Percentiles rank a stretch among this genome's conserved stretches.
These are phyloP conservation scores for Hymenochirus boettgeri DNA, from an alignment of 2,113 vertebrate genomes.

Conservation along the genomic window DNA sequence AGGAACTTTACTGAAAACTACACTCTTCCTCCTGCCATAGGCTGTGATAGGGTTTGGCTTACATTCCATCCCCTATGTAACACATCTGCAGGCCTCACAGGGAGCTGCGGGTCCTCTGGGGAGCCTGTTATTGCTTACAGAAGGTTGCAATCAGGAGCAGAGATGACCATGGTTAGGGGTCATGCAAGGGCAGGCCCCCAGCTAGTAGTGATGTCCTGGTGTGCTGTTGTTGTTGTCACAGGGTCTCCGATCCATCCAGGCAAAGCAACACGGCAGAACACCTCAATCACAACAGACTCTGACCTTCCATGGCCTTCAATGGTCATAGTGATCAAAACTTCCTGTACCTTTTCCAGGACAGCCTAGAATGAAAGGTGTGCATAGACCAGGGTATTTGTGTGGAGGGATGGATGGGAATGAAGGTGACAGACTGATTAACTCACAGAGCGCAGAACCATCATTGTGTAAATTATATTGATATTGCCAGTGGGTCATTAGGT, in stretches of 20 bases:
- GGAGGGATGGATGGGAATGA: neutral
- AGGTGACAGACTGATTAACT: neutral
- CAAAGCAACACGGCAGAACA: constrained; percentile 55
- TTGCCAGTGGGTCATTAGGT: too few species aligned
- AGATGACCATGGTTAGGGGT: constrained; percentile 54
- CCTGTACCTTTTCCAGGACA: constrained; percentile 26
- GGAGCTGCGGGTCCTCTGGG: constrained; percentile 39
- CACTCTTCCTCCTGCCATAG: neutral
- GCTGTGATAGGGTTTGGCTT: constrained; percentile 8
- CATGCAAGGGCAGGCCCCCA: constrained; percentile 56
- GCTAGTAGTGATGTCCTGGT: constrained; percentile 53
- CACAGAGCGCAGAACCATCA: too few species aligned
- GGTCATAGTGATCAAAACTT: constrained; percentile 30
- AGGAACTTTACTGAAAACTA: constrained; percentile 4
- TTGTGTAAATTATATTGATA: too few species aligned
- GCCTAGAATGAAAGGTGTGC: neutral
- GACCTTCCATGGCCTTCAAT: constrained; percentile 55
- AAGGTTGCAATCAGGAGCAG: constrained; percentile 67
- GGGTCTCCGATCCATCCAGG: constrained; percentile 55
- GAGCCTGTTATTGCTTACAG: constrained; percentile 52
- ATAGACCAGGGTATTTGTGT: neutral
- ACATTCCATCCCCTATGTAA: constrained; percentile 17
- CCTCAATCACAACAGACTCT: constrained; percentile 53
- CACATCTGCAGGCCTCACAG: constrained; percentile 39
- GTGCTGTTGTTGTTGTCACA: constrained; percentile 52